phyloP scores from a whole-genome alignment of 2,888 invertebrate genomes.

The Piscicola geometra region DNA sequence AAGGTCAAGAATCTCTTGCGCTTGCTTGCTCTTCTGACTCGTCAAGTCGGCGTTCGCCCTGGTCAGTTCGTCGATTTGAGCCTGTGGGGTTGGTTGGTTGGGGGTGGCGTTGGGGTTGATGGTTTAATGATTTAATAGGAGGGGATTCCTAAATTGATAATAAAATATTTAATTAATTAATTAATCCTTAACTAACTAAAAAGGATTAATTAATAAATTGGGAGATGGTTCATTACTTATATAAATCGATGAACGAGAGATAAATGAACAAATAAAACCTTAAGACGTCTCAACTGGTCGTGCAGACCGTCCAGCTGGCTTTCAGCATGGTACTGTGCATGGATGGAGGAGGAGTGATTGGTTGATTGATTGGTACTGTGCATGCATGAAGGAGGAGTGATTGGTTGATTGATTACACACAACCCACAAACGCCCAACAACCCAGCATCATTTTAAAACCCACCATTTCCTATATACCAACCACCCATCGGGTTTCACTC shows the following conservation, averaged over 20 bases:
- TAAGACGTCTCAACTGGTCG: slow-evolving; percentile 51
- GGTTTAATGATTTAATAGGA: too few species aligned
- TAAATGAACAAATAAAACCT: background rate
- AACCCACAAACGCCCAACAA: background rate
- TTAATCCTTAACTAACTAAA: too few species aligned
- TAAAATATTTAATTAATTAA: too few species aligned
- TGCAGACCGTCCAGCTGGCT: slow-evolving; percentile 79
- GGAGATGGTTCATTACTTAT: too few species aligned
- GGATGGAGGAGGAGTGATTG: background rate
- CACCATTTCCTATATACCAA: too few species aligned
- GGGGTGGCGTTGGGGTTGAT: slow-evolving; percentile 35
- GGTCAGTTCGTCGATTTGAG: slow-evolving; percentile 80
- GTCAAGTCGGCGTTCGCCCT: slow-evolving; percentile 64
- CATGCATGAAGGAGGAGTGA: background rate
- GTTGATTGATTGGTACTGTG: background rate
- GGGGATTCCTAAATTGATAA: too few species aligned
- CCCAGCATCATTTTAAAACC: too few species aligned
- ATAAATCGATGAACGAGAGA: too few species aligned
- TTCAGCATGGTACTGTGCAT: slow-evolving; percentile 52
- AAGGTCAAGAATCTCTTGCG: slow-evolving; percentile 64
- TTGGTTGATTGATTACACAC: background rate
- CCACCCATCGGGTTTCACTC: too few species aligned
- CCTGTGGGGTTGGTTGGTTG: slow-evolving; percentile 46
- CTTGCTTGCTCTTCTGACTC: slow-evolving; percentile 75
- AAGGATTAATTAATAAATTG: too few species aligned